phyloP scores from a whole-genome alignment of 1,140 invertebrate genomes.

The Pissodes strobi region DNA sequence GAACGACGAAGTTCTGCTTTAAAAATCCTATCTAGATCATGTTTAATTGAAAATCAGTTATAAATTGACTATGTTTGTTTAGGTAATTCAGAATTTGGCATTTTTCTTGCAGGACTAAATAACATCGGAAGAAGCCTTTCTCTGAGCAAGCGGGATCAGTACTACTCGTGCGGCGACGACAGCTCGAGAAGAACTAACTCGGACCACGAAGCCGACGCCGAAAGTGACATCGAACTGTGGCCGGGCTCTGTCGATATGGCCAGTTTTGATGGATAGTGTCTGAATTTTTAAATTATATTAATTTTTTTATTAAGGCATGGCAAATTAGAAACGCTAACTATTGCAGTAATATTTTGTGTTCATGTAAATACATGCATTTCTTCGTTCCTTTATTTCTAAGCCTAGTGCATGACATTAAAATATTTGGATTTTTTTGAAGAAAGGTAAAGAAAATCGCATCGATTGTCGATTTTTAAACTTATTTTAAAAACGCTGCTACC shows the following conservation, averaged over 20 bases:
- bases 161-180: slow-evolving; percentile 59
- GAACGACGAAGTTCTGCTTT: no score
- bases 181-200: slow-evolving; percentile 45
- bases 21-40: not conserved
- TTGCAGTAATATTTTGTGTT: no score
- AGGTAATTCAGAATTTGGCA: not conserved
- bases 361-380: no score
- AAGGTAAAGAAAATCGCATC: no score
- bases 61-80: not conserved
- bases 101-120: slow-evolving; percentile 61
- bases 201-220: slow-evolving; percentile 47
- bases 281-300: no score
- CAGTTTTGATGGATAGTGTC: slow-evolving; percentile 37
- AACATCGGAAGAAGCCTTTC: slow-evolving; percentile 64
- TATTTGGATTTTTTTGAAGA: no score
- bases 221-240: slow-evolving; percentile 51
- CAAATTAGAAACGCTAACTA: no score
- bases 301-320: no score
- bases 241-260: slow-evolving; percentile 37
- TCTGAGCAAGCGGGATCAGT: slow-evolving; percentile 58
- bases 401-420: no score
- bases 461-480: no score
- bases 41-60: not conserved
- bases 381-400: no score
- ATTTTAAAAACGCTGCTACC: no score